Conservation (phyloP, 2,888 invertebrate species). For the Eristalis arbustorum region DNA sequence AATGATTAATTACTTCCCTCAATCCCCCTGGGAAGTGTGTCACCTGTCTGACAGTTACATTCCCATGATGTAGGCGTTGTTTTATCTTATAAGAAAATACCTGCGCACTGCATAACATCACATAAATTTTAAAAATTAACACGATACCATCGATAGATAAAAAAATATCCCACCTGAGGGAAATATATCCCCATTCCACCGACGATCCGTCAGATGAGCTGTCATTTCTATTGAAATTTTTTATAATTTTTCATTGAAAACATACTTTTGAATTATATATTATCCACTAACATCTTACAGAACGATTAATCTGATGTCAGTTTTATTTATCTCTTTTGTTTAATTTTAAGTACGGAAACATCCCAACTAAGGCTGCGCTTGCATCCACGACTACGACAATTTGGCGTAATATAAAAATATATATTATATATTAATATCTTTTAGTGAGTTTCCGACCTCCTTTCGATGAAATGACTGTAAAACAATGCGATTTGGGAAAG, state of each 20-base stretch:
- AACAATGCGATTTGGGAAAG: no score
- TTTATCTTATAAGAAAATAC: neutral
- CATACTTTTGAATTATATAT: no score
- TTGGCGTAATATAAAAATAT: no score
- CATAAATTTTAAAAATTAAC: neutral
- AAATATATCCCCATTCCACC: neutral
- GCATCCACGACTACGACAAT: neutral
- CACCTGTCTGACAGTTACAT: neutral
- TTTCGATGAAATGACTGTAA: neutral
- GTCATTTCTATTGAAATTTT: neutral
- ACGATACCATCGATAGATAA: neutral
- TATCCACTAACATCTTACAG: neutral
- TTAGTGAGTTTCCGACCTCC: no score
- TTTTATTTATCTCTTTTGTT: neutral
- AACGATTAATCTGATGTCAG: neutral
- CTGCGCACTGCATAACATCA: conserved; percentile 8
- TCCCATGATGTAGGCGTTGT: conserved; percentile 16
- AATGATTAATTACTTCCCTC: neutral
- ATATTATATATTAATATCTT: neutral
- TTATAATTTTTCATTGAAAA: neutral
- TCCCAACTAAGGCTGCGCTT: neutral
- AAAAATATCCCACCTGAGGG: neutral
- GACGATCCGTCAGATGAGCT: neutral
- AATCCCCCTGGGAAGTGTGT: neutral
- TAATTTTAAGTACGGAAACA: neutral